Conservation (phyloP, 2,797 vertebrate genomes). For the Alectoris magna region DNA sequence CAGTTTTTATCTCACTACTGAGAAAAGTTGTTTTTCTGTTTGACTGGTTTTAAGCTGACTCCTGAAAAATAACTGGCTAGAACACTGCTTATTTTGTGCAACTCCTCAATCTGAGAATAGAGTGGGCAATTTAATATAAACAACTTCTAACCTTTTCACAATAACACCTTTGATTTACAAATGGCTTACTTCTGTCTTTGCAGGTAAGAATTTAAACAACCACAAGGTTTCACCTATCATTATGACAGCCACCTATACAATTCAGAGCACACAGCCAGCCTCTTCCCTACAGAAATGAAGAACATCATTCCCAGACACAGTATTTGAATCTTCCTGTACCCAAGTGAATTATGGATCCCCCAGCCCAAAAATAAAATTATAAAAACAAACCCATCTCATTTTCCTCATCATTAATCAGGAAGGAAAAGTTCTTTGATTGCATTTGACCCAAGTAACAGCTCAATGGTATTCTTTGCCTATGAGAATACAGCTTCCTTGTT, state of each 20-base stretch:
- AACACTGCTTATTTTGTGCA: slow-evolving; percentile 64
- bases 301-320: not conserved
- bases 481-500: slow-evolving; percentile 21
- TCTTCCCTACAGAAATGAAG: slow-evolving; percentile 46
- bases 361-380: slow-evolving; percentile 9
- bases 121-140: slow-evolving; percentile 61
- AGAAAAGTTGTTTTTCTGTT: slow-evolving; percentile 6
- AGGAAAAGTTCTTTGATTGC: slow-evolving; percentile 12
- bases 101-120: slow-evolving; percentile 17
- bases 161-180: not conserved
- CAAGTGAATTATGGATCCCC: not conserved
- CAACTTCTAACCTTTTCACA: not conserved
- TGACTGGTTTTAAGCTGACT: slow-evolving; percentile 62
- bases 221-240: not conserved
- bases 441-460: not conserved
- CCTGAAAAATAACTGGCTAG: slow-evolving; percentile 72
- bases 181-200: not conserved
- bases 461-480: not conserved
- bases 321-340: not conserved
- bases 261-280: slow-evolving; percentile 73
- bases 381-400: not conserved
- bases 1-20: slow-evolving; percentile 1
- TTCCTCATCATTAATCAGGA: not conserved
- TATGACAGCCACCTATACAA: slow-evolving; percentile 64
- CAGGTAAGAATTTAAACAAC: not conserved